Evolutionary conservation across 2,113 vertebrate species (phyloP).

Genomic region (Gymnorhina tibicen): DNA sequence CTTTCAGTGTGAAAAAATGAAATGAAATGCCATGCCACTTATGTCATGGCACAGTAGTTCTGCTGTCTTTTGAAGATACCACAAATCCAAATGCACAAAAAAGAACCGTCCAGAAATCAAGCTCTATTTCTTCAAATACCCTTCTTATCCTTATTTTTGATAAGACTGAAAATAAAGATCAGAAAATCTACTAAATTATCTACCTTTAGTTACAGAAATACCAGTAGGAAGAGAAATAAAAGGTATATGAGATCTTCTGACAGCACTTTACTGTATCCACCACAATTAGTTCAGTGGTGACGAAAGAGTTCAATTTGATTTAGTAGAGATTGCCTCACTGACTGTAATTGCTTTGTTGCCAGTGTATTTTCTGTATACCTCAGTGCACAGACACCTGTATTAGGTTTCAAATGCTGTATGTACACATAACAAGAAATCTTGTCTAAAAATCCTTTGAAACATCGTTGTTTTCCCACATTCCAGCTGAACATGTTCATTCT

Average conservation of each 20-base stretch:
- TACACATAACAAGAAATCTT: neutral
- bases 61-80: neutral
- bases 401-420: neutral
- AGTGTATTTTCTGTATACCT: neutral
- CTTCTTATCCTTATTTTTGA: neutral
- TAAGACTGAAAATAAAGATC: neutral
- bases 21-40: neutral
- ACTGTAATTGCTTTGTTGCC: neutral
- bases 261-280: neutral
- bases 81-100: neutral
- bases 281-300: neutral
- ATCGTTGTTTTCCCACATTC: neutral
- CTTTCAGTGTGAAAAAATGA: neutral
- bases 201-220: neutral
- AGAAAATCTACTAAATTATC: neutral
- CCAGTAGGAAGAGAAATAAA: neutral
- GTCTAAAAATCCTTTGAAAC: constrained; percentile 7
- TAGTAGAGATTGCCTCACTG: neutral
- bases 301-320: neutral
- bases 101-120: neutral
- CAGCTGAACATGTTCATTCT: neutral
- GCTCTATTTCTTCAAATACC: neutral
- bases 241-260: neutral
- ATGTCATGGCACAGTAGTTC: neutral
- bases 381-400: neutral